Conservation (phyloP, 1,140 invertebrate genomes). For the Stegodyphus mimosarum region DNA sequence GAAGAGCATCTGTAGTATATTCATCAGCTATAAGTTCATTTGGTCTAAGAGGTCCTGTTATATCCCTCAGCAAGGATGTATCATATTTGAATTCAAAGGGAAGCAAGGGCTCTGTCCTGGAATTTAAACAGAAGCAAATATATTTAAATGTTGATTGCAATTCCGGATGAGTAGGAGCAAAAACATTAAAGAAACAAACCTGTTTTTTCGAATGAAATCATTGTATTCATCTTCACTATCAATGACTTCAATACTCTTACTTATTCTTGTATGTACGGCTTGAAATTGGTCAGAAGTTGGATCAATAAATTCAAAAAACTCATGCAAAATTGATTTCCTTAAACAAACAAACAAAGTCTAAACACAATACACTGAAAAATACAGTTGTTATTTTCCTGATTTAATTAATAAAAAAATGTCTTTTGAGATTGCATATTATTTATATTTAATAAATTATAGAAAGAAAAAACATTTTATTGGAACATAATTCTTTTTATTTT, state of each 20-base stretch:
- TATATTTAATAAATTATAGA: too few species aligned
- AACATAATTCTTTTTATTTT: too few species aligned
- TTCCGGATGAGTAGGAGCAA: not conserved
- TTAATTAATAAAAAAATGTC: too few species aligned
- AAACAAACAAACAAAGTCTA: too few species aligned
- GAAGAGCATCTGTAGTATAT: conserved; percentile 76
- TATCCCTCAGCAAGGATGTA: conserved; percentile 79
- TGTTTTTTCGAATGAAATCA: conserved; percentile 65
- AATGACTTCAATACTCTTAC: conserved; percentile 65
- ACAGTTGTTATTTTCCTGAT: too few species aligned
- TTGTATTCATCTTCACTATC: conserved; percentile 68
- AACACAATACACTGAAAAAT: too few species aligned
- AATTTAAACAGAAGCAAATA: conserved; percentile 6
- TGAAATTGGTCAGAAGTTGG: conserved; percentile 65
- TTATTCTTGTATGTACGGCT: conserved; percentile 65
- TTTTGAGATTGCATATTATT: too few species aligned
- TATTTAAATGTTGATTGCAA: not conserved
- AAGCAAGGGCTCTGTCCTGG: conserved; percentile 80
- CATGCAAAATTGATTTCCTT: conserved; percentile 67
- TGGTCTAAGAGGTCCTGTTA: conserved; percentile 75
- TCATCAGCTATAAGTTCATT: conserved; percentile 91
- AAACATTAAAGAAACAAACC: conserved; percentile 34
- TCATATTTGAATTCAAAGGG: conserved; percentile 85
- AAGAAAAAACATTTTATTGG: too few species aligned
- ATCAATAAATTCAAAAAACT: conserved; percentile 67